Conservation (phyloP, 2,113 vertebrate genomes). For the Sinocyclocheilus anophthalmus region DNA sequence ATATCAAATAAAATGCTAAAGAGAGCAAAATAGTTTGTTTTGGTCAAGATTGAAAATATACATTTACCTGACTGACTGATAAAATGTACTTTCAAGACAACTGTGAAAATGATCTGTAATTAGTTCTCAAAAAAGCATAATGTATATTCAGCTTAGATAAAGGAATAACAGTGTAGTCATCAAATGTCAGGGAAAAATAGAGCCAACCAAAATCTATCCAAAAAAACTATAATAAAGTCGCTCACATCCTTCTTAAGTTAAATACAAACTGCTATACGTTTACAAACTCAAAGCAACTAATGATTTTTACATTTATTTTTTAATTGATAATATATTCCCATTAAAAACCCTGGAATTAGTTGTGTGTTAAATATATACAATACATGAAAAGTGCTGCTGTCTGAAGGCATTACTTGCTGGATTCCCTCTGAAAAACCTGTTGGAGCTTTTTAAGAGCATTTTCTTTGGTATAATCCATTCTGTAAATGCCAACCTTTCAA, state of each 20-base stretch:
- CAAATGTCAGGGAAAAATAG: background rate
- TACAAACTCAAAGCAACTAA: background rate
- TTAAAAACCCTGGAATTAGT: background rate
- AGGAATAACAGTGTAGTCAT: background rate
- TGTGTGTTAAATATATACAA: background rate
- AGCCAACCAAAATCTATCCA: background rate
- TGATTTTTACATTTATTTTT: background rate
- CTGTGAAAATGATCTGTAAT: background rate
- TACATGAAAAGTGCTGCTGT: conserved; percentile 13
- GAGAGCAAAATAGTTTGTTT: conserved; percentile 48
- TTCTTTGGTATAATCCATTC: conserved; percentile 12
- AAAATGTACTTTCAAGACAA: background rate
- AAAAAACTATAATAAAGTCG: background rate
- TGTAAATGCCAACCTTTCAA: background rate
- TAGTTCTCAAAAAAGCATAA: background rate
- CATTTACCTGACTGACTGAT: conserved; percentile 6
- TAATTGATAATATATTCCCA: background rate
- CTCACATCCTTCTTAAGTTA: background rate
- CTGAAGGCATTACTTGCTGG: background rate
- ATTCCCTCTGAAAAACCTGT: background rate
- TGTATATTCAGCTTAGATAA: background rate
- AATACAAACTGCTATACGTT: background rate
- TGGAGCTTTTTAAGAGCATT: background rate
- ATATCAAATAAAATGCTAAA: background rate
- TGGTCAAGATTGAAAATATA: conserved; percentile 59